Conservation (phyloP, 2,888 invertebrate species). For the Pristionchus japonicus region DNA sequence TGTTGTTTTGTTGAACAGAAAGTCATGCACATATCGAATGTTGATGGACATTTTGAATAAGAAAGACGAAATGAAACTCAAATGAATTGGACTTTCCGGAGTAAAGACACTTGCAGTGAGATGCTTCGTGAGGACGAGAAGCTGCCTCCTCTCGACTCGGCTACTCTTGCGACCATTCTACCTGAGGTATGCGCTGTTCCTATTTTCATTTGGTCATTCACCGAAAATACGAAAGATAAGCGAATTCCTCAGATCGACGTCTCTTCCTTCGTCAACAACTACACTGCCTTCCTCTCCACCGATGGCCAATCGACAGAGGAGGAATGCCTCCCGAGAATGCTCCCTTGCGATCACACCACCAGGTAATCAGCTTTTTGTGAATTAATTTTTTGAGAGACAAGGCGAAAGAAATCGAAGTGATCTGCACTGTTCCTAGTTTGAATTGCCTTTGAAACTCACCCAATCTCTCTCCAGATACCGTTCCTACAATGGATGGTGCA, state of each 20-base stretch:
- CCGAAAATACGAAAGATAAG: too few relatives aligned
- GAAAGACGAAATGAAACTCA: background rate
- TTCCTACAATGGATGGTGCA: slow-evolving; percentile 90
- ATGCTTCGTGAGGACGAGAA: slow-evolving; percentile 65
- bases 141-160: slow-evolving; percentile 68
- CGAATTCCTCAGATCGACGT: slow-evolving; percentile 61
- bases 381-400: background rate
- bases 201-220: too few relatives aligned
- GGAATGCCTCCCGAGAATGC: slow-evolving; percentile 71
- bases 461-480: slow-evolving; percentile 80
- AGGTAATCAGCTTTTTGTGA: slow-evolving; percentile 53
- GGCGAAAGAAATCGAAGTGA: background rate
- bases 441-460: background rate
- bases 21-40: background rate
- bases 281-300: slow-evolving; percentile 70
- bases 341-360: slow-evolving; percentile 75
- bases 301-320: slow-evolving; percentile 62
- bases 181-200: slow-evolving; percentile 51
- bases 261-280: slow-evolving; percentile 70
- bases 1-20: background rate
- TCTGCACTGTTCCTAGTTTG: background rate
- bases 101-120: slow-evolving; percentile 56
- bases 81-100: background rate
- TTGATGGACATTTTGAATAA: background rate
- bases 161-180: slow-evolving; percentile 67